A percentile compares a stretch with the other conserved stretches of the same genome.
phyloP scores from a whole-genome alignment of 2,113 vertebrate species.

The Mystacornis crossleyi region DNA sequence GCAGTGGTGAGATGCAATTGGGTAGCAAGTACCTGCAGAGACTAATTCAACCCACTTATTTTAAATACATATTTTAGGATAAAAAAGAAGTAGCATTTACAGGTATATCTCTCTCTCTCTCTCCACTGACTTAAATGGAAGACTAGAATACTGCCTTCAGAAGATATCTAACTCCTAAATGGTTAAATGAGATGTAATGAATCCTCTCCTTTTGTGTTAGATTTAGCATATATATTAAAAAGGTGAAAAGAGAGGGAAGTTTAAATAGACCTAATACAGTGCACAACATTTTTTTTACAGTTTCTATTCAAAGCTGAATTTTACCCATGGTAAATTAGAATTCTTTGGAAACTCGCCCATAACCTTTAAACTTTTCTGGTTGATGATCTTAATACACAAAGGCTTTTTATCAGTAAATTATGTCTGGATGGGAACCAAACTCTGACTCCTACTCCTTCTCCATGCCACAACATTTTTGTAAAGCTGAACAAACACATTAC shows the following conservation, averaged over 20 bases:
- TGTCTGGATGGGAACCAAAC: neutral
- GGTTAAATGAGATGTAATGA: neutral
- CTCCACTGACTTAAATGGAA: neutral
- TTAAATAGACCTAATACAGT: neutral
- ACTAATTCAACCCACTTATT: neutral
- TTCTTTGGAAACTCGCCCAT: neutral
- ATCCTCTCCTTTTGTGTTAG: neutral
- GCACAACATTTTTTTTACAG: neutral
- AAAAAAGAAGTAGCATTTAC: neutral
- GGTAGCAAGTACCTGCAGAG: neutral
- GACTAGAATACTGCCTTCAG: neutral
- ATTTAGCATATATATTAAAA: neutral
- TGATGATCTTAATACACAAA: constrained; percentile 27
- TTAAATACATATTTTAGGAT: neutral
- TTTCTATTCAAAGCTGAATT: constrained; percentile 5
- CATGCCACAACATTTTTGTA: constrained; percentile 43
- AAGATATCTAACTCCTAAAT: neutral
- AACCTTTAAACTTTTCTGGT: constrained; percentile 51
- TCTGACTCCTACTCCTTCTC: neutral
- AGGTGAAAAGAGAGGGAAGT: neutral
- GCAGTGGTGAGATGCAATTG: neutral
- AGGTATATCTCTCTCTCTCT: neutral
- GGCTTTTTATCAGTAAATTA: constrained; percentile 36
- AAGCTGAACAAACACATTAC: constrained; percentile 34
- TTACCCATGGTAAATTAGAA: constrained; percentile 31